phyloP scores from a whole-genome alignment of 2,113 vertebrate genomes.

The Clarias gariepinus region DNA sequence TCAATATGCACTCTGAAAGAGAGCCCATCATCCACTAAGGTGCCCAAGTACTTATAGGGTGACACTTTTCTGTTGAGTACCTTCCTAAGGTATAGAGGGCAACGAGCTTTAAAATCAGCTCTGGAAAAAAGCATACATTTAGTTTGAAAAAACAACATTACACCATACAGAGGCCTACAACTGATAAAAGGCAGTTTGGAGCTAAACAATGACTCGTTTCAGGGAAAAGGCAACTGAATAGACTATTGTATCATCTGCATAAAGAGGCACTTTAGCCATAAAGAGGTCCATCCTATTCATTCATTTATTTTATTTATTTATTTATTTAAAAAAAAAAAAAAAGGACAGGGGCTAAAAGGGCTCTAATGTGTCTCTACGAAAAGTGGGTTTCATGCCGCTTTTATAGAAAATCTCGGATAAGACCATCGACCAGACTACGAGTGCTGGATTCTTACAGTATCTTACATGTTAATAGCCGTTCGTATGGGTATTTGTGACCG shows the following conservation, averaged over 20 bases:
- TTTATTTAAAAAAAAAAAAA: not conserved
- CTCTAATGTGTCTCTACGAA: too few relatives aligned
- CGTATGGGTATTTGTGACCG: too few relatives aligned
- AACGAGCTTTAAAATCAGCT: not conserved
- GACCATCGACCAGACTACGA: not conserved
- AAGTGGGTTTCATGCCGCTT: too few relatives aligned
- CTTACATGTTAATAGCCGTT: too few relatives aligned
- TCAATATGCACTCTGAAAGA: not conserved
- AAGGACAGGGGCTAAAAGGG: too few relatives aligned
- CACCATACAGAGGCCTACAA: not conserved
- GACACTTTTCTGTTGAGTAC: not conserved
- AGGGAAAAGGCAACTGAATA: slow-evolving; percentile 1
- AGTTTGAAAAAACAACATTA: slow-evolving; percentile 24
- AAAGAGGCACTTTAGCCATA: not conserved
- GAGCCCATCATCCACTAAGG: not conserved
- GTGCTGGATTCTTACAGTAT: not conserved
- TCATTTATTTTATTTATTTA: not conserved
- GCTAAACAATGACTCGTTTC: not conserved
- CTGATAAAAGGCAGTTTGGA: slow-evolving; percentile 1
- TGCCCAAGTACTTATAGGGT: slow-evolving; percentile 17
- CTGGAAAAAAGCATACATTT: slow-evolving; percentile 17
- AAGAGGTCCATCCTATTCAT: not conserved
- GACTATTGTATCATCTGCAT: not conserved
- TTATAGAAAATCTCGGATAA: too few relatives aligned
- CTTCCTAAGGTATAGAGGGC: slow-evolving; percentile 14